Conservation (phyloP, 2,888 invertebrate species). For the Asteroscopus sphinx region DNA sequence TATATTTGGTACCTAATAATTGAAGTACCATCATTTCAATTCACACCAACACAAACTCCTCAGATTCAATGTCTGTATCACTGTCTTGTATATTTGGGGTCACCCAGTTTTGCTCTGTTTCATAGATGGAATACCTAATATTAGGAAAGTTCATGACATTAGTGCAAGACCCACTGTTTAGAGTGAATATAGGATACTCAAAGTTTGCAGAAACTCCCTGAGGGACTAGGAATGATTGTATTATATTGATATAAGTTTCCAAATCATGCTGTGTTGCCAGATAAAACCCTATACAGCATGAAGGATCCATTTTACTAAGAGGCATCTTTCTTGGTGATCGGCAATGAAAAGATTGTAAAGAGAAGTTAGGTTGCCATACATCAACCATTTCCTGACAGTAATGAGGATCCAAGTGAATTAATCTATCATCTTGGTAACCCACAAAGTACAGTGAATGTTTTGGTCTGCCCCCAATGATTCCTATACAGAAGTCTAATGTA, state of each 20-base stretch:
- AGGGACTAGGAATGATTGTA: constrained; percentile 89
- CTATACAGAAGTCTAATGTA: constrained; percentile 95
- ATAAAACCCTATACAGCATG: constrained; percentile 97
- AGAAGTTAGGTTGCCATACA: constrained; percentile 94
- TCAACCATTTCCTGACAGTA: constrained; percentile 97
- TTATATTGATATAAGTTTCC: constrained; percentile 92
- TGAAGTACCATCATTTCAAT: constrained; percentile 28
- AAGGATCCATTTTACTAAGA: constrained; percentile 96
- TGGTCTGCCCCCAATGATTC: constrained; percentile 97
- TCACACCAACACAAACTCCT: constrained; percentile 93
- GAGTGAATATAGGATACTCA: constrained; percentile 96
- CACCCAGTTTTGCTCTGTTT: constrained; percentile 87
- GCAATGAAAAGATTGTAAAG: constrained; percentile 95
- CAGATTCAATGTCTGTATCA: constrained; percentile 92
- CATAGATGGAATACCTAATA: constrained; percentile 88
- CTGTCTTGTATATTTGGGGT: constrained; percentile 86
- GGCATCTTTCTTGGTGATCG: constrained; percentile 95
- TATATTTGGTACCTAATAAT: constrained; percentile 47
- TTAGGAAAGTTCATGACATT: constrained; percentile 90
- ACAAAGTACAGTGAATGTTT: constrained; percentile 98
- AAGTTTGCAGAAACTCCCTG: constrained; percentile 84
- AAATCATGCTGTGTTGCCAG: constrained; percentile 94
- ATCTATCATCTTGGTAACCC: constrained; percentile 97
- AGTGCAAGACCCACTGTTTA: constrained; percentile 92
- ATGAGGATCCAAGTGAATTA: constrained; percentile 98